Percentiles rank a stretch among this genome's conserved stretches.
phyloP scores from a whole-genome alignment of 2,797 vertebrate genomes.

The Gymnopithys bicolor region DNA sequence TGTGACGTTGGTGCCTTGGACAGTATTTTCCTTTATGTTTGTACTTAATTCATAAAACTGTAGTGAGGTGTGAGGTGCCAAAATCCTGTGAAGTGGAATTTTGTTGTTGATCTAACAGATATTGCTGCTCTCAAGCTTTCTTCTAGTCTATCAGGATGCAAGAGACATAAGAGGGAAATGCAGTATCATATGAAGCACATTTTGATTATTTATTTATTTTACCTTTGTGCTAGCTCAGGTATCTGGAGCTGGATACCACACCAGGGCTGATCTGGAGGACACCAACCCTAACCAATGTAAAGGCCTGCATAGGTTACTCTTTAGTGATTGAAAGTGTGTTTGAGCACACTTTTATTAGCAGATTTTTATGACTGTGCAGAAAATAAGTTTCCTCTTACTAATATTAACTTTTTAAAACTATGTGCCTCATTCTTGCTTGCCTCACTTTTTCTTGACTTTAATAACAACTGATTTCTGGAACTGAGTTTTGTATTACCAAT shows the following conservation, averaged over 20 bases:
- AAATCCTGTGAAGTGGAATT: not conserved
- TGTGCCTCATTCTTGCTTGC: not conserved
- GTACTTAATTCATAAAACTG: too few relatives aligned
- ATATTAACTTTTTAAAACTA: not conserved
- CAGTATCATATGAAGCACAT: not conserved
- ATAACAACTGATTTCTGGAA: not conserved
- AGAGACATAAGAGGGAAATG: not conserved
- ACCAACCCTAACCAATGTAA: not conserved
- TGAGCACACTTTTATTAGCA: not conserved
- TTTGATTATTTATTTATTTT: not conserved
- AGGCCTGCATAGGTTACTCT: not conserved
- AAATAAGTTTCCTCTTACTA: not conserved
- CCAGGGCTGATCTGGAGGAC: not conserved
- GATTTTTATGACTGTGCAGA: not conserved
- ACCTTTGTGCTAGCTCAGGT: accelerated
- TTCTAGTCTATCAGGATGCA: not conserved
- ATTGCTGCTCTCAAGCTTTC: not conserved
- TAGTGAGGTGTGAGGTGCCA: not conserved
- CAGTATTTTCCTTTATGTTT: not conserved
- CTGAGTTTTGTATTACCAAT: not conserved
- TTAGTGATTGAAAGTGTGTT: not conserved
- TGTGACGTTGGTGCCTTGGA: not conserved
- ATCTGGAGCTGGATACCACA: not conserved
- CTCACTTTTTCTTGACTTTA: not conserved
- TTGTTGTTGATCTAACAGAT: not conserved